Evolutionary conservation across 2,797 vertebrate genomes (phyloP), one percentile per base, ranked within the genome.

Genomic region (Microctenopoma stevenorrisi): DNA sequence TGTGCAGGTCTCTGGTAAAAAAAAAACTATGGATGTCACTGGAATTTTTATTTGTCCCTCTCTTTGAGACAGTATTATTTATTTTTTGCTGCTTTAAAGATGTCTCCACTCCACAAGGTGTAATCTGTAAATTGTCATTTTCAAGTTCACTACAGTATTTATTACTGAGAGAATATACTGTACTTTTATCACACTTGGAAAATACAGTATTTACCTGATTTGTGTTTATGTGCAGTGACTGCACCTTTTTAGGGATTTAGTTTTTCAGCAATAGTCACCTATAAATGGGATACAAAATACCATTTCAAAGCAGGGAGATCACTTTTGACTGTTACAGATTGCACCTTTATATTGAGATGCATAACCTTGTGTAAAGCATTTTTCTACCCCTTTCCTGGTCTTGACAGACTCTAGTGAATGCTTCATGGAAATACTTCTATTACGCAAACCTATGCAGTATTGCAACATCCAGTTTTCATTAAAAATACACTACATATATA

Each of bases 291-390:
- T 71, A 78, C 48, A 79, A 82, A 78, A 46, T 61, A 82, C 69
- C 74, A 77, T 83, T 64, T 82, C 76, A 76, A 70, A 86, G 86
- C 90, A 91, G 91, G 89, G 87, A 90, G 64, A 88, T 83, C 85
- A 92, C 89, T 88, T 92, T 85, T 86, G 90, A 92, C 91, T 92
- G 89, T 93, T 93, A 91, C 91, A 92, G 91, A 93, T 93, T 91
- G 87, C 87, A 93, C 89, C 90, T 93, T 90, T 87, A 86, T 89
- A 74, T 22, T 74, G 81, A 89, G 69, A 88, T 85, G 85, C 82
- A 47, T 64, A 82, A 67, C 80, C 81, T 75, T 85, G 69, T 84
- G 82, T 79, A 67, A 83, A 78, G 43, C 85, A 68, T 86, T 87
- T 89, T 89, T 78, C 54, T 84, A 67, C 55, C 82, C 76, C 43